Percentiles rank a stretch among this genome's conserved stretches.
These are phyloP conservation scores for Trichosurus vulpecula DNA, from an alignment of 2,797 vertebrate species.

Conservation along the genomic window DNA sequence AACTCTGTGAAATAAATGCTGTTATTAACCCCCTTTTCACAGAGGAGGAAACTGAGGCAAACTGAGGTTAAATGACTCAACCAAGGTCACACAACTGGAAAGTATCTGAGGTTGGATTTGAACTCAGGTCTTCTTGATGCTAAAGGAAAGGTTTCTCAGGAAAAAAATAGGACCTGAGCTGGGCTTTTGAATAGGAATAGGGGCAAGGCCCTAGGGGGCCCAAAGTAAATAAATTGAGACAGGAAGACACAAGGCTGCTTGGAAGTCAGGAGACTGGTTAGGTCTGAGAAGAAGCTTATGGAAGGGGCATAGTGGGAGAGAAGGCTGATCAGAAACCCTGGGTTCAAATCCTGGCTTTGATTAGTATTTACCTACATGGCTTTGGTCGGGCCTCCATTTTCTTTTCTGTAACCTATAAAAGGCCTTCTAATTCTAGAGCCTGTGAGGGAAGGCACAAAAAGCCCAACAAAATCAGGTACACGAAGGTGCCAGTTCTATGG, in stretches of 20 bases:
- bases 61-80: neutral
- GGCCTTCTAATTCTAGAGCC: neutral
- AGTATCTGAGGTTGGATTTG: neutral
- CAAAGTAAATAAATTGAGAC: neutral
- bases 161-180: neutral
- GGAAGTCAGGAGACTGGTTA: neutral
- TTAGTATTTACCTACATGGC: neutral
- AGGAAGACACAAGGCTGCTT: neutral
- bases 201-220: neutral
- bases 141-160: neutral
- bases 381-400: neutral
- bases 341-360: neutral
- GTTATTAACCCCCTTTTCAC: neutral
- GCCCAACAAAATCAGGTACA: constrained; percentile 58
- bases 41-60: neutral
- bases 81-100: neutral
- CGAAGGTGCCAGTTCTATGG: neutral
- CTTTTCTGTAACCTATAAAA: neutral
- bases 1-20: neutral
- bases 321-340: neutral
- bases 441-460: constrained; percentile 53
- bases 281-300: neutral
- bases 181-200: neutral
- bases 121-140: neutral
- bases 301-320: neutral